Base-by-base conservation (phyloP, 2,113 vertebrate species). In the Callipepla squamata region DNA sequence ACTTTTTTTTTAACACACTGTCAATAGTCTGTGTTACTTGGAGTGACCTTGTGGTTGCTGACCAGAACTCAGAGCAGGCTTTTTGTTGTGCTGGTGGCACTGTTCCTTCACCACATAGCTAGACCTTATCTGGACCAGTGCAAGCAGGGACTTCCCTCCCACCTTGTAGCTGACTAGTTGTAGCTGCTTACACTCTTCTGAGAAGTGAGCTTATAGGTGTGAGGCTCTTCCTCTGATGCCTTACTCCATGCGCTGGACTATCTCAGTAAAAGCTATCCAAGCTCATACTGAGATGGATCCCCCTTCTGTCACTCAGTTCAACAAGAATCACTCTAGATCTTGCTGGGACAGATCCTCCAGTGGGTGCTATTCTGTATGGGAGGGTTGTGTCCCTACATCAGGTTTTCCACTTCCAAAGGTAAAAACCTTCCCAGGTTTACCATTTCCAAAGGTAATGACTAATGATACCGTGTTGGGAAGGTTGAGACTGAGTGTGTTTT, bases 21-120 rank as follows among this genome's bases (percentile, higher is more conserved):
- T 26, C 30, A 17, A 18, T 34, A 53, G 13, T 20, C 28, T 75
- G 17, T 63, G 23, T 92, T 45, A 20, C 2, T 1, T 8, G 42
- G 14, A 8, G 34, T 85, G 77, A 12, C 40, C n/a, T 88, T 40
- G 1, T 1, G 1, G 66, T 80, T 77, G 42, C 21, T 32, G 61
- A 0, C 21, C n/a, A 59, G 55, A 67, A 20, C 34, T 1, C 7
- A 7, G 47, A 58, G 32, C 11, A 50, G 28, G 21, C 7, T 14
- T 83, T 48, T 62, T 44, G 17, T 3, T 63, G 48, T 26, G 32
- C 67, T 90, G 73, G 13, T 6, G 5, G 69, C 61, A 23, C 5
- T 4, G 3, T 4, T 87, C 28, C 50, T 78, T 57, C 30, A 30
- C 51, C 25, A 7, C 63, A 72, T 40, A 51, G 6, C 32, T 51